These are phyloP conservation scores for Ceyx cyanopectus DNA, from an alignment of 2,113 vertebrate species.

Conservation along the genomic window DNA sequence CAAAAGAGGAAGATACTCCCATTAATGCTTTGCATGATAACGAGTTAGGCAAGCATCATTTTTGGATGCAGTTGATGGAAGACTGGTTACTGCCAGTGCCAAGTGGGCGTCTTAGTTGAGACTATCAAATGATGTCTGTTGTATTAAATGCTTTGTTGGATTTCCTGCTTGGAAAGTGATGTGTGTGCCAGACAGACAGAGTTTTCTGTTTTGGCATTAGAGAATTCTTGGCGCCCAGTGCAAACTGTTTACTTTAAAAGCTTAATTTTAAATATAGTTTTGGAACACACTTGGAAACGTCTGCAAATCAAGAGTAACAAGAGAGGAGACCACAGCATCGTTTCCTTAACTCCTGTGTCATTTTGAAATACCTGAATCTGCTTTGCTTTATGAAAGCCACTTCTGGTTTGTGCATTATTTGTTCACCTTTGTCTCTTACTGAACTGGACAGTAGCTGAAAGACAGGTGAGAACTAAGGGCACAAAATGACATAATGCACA, in stretches of 20 bases:
- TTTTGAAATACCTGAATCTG: not conserved
- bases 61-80: constrained; percentile 39
- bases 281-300: constrained; percentile 18
- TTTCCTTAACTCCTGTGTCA: constrained; percentile 1
- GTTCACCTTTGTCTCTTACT: not conserved
- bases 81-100: constrained; percentile 44
- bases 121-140: constrained; percentile 64
- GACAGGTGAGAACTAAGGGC: not conserved
- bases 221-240: not conserved
- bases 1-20: constrained; percentile 57
- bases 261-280: constrained; percentile 56
- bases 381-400: not conserved
- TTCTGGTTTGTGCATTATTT: not conserved
- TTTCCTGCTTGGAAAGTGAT: constrained; percentile 61
- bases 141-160: constrained; percentile 55
- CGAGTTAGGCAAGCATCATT: constrained; percentile 32
- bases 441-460: not conserved
- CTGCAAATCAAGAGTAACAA: constrained; percentile 21
- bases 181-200: constrained; percentile 31
- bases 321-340: not conserved
- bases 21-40: constrained; percentile 66
- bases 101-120: constrained; percentile 41
- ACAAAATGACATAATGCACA: not conserved
- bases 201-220: constrained; percentile 44
- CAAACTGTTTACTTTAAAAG: constrained; percentile 62